phyloP scores from a whole-genome alignment of 2,888 invertebrate species.

The Drosophila multiciliata region DNA sequence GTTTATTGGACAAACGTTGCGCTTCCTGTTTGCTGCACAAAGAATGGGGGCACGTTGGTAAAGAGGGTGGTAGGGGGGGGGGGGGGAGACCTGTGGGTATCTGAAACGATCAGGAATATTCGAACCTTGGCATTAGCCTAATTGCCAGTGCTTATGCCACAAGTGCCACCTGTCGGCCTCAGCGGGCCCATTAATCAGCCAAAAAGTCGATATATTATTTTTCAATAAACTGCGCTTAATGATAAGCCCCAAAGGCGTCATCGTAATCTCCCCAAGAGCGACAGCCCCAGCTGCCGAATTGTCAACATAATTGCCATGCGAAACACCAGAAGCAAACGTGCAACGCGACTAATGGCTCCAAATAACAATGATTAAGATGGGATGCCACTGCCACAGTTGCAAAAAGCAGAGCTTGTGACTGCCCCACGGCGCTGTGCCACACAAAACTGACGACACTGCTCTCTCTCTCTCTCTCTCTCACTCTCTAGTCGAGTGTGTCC shows the following conservation, averaged over 20 bases:
- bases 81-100: background rate
- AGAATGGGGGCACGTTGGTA: too few relatives aligned
- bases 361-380: slow-evolving; percentile 79
- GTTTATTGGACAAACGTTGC: slow-evolving; percentile 71
- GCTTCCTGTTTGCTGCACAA: slow-evolving; percentile 61
- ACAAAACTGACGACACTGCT: slow-evolving; percentile 25
- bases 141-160: slow-evolving; percentile 44
- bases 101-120: slow-evolving; percentile 28
- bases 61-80: too few relatives aligned
- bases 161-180: slow-evolving; percentile 62
- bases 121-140: slow-evolving; percentile 54
- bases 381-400: slow-evolving; percentile 7
- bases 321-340: slow-evolving; percentile 73
- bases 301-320: slow-evolving; percentile 74
- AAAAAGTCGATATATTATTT: slow-evolving; percentile 49
- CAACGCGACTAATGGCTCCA: slow-evolving; percentile 69
- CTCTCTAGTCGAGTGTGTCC: background rate
- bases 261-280: slow-evolving; percentile 48
- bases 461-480: background rate
- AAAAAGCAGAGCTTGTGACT: slow-evolving; percentile 3
- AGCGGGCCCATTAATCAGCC: slow-evolving; percentile 70
- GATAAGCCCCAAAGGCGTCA: slow-evolving; percentile 58
- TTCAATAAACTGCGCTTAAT: slow-evolving; percentile 77
- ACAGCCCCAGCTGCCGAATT: slow-evolving; percentile 60
- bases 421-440: slow-evolving; percentile 18